phyloP scores from a whole-genome alignment of 2,797 vertebrate species.

The Taenioides sp. region DNA sequence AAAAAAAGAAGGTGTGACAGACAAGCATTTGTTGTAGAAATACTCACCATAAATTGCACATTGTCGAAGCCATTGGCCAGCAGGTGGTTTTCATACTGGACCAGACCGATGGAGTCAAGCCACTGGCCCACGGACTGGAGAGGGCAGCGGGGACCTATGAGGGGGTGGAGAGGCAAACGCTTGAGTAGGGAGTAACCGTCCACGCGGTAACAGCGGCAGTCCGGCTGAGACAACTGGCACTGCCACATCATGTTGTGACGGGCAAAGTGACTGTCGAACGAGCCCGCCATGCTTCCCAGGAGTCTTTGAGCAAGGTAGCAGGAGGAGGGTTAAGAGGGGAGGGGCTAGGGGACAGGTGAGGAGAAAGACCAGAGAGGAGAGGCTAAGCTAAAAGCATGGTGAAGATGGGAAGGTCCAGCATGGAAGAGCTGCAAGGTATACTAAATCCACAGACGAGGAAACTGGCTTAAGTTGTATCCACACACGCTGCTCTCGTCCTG shows the following conservation, averaged over 20 bases:
- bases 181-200: slow-evolving; percentile 98
- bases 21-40: slow-evolving; percentile 11
- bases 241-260: slow-evolving; percentile 97
- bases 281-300: slow-evolving; percentile 90
- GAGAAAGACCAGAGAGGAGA: slow-evolving; percentile 13
- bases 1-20: slow-evolving; percentile 1
- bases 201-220: slow-evolving; percentile 98
- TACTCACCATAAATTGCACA: slow-evolving; percentile 98
- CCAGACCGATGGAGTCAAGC: slow-evolving; percentile 97
- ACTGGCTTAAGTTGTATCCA: slow-evolving; percentile 69
- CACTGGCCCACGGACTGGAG: slow-evolving; percentile 97
- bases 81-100: slow-evolving; percentile 99
- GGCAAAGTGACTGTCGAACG: slow-evolving; percentile 97
- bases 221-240: slow-evolving; percentile 98
- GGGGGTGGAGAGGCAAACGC: slow-evolving; percentile 98
- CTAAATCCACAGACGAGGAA: slow-evolving; percentile 47
- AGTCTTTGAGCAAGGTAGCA: slow-evolving; percentile 63
- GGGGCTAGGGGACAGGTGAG: slow-evolving; percentile 18
- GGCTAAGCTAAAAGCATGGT: slow-evolving; percentile 64
- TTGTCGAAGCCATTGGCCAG: slow-evolving; percentile 98
- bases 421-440: slow-evolving; percentile 44
- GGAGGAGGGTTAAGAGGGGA: slow-evolving; percentile 47
- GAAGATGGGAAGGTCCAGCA: slow-evolving; percentile 55
- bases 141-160: slow-evolving; percentile 97
- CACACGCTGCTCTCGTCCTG: slow-evolving; percentile 55